A percentile compares a stretch with the other conserved stretches of the same genome.
Evolutionary conservation across 37 sponge, comb jelly and placozoan species (phyloP).

Genomic region (Axinella damicornis): DNA sequence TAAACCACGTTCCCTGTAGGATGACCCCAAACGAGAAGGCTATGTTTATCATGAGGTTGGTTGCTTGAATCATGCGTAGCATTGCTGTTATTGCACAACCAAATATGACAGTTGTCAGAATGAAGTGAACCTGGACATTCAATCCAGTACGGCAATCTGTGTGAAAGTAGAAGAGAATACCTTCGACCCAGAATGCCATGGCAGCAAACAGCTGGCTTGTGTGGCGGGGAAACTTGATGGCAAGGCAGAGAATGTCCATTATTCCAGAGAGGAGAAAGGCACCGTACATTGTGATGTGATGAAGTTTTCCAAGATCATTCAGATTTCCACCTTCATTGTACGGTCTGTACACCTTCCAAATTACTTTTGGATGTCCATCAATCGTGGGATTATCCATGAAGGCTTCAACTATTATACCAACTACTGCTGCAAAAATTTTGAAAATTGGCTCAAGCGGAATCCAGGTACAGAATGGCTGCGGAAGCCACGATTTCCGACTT

Average conservation of each 20-base stretch:
- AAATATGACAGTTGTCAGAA: constrained; percentile 38
- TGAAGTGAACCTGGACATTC: constrained; percentile 33
- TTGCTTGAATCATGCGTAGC: constrained; percentile 25
- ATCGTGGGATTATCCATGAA: constrained; percentile 1
- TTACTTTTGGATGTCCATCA: constrained; percentile 24
- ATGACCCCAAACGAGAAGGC: constrained; percentile 37
- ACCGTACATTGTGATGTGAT: constrained; percentile 69
- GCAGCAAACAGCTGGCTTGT: constrained; percentile 43
- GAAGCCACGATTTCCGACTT: constrained; percentile 49
- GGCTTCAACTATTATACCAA: constrained; percentile 56
- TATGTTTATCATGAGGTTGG: constrained; percentile 55
- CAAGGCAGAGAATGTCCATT: constrained; percentile 43
- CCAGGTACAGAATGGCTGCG: constrained; percentile 38
- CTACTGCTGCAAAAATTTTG: constrained; percentile 40
- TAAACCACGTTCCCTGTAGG: constrained; percentile 75
- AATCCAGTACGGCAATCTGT: constrained; percentile 27
- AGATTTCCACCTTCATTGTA: background rate
- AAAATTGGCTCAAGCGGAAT: constrained; percentile 57
- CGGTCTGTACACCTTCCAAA: background rate
- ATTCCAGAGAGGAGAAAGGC: constrained; percentile 68
- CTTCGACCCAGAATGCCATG: constrained; percentile 60
- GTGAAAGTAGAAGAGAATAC: constrained; percentile 65
- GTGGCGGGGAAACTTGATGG: constrained; percentile 38
- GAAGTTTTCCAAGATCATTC: constrained; percentile 21
- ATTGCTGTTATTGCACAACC: constrained; percentile 32